Evolutionary conservation across 2,888 invertebrate genomes (phyloP).

Genomic region (Eugnorisma glareosa): DNA sequence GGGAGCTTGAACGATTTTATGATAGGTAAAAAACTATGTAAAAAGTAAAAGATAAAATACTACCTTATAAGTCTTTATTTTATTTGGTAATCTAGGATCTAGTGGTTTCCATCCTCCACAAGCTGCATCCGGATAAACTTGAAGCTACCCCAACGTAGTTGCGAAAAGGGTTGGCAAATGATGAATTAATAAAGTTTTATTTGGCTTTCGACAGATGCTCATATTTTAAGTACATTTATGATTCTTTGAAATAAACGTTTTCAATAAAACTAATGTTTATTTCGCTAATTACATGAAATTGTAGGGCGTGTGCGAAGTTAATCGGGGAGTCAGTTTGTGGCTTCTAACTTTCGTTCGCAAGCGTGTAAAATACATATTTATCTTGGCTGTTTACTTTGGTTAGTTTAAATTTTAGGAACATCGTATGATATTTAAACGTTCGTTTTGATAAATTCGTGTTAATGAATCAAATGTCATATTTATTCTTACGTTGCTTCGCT

Average conservation of each 20-base stretch:
- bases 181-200: not conserved
- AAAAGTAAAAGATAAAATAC: too few relatives aligned
- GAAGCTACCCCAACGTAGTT: too few relatives aligned
- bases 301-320: constrained; percentile 10
- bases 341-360: constrained; percentile 14
- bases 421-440: constrained; percentile 2
- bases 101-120: too few relatives aligned
- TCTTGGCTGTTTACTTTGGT: constrained; percentile 6
- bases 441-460: not conserved
- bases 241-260: not conserved
- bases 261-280: not conserved
- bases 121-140: too few relatives aligned
- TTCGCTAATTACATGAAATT: not conserved
- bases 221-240: not conserved
- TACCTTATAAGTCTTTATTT: too few relatives aligned
- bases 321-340: constrained; percentile 12
- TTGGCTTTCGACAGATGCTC: not conserved
- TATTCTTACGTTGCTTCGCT: not conserved
- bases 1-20: too few relatives aligned
- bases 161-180: too few relatives aligned
- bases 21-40: too few relatives aligned
- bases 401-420: not conserved
- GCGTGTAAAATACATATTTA: constrained; percentile 31
- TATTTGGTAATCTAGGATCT: too few relatives aligned
- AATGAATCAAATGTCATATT: not conserved